Conservation (phyloP, 2,888 invertebrate species). For the Eugnorisma glareosa region DNA sequence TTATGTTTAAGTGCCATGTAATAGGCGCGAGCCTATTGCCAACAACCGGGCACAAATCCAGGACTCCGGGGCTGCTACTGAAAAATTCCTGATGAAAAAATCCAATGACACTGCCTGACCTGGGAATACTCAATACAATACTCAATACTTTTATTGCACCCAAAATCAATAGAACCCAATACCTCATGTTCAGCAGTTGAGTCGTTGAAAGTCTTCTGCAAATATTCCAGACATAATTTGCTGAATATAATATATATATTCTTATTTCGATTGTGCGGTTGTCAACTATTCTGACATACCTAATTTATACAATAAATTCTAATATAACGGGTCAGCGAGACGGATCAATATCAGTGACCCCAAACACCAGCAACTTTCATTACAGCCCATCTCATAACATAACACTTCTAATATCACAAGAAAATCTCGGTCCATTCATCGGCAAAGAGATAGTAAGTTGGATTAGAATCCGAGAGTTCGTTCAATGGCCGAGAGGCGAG, state of each 20-base stretch:
- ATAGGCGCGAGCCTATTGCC: too few species aligned
- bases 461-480: conserved; percentile 5
- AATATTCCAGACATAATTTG: neutral
- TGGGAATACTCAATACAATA: too few species aligned
- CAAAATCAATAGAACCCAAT: too few species aligned
- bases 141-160: too few species aligned
- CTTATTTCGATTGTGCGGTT: neutral
- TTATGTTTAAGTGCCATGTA: too few species aligned
- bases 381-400: neutral
- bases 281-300: neutral
- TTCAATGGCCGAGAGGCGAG: neutral
- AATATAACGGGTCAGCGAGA: neutral
- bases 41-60: too few species aligned
- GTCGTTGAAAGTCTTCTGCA: too few species aligned
- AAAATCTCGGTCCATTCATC: conserved; percentile 22
- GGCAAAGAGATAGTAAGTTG: conserved; percentile 13
- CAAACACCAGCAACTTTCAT: neutral
- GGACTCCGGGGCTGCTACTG: too few species aligned
- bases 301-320: too few species aligned
- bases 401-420: neutral
- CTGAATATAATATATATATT: neutral
- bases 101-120: too few species aligned
- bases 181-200: too few species aligned
- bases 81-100: too few species aligned
- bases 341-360: neutral